phyloP scores from a whole-genome alignment of 2,888 invertebrate species.

The Choreutis nemorana region DNA sequence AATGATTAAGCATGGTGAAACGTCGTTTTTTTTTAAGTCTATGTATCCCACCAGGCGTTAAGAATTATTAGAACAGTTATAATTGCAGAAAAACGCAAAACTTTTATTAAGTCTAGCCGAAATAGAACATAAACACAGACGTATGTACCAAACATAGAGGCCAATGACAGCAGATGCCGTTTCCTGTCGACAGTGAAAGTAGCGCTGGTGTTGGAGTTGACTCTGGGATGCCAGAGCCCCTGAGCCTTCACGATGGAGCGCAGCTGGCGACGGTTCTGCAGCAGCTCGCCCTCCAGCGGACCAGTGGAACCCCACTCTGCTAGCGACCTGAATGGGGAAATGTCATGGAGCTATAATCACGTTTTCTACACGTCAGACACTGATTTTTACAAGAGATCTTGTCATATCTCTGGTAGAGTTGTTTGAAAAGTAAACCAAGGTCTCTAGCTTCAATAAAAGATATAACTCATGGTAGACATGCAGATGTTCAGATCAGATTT shows the following conservation, averaged over 20 bases:
- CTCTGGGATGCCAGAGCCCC: slow-evolving; percentile 89
- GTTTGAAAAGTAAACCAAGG: too few species aligned
- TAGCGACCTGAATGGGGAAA: slow-evolving; percentile 47
- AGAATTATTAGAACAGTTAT: background rate
- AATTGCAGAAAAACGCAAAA: background rate
- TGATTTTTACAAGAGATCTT: too few species aligned
- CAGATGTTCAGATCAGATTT: too few species aligned
- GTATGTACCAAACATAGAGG: slow-evolving; percentile 80
- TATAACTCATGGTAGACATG: too few species aligned
- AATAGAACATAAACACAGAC: background rate
- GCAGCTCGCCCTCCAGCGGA: slow-evolving; percentile 87
- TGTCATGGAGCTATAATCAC: too few species aligned
- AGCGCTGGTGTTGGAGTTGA: slow-evolving; percentile 83
- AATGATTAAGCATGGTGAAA: background rate
- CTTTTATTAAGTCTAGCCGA: background rate
- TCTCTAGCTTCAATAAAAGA: too few species aligned
- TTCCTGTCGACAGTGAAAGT: slow-evolving; percentile 84
- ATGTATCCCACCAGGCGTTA: background rate
- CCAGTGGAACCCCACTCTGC: slow-evolving; percentile 93
- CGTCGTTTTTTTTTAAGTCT: background rate
- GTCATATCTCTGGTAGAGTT: too few species aligned
- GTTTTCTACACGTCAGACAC: too few species aligned
- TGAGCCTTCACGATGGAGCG: slow-evolving; percentile 89
- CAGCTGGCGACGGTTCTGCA: slow-evolving; percentile 77
- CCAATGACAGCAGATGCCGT: slow-evolving; percentile 86